Evolutionary conservation across 2,113 vertebrate species (phyloP).

Genomic region (Trematomus loennbergii): DNA sequence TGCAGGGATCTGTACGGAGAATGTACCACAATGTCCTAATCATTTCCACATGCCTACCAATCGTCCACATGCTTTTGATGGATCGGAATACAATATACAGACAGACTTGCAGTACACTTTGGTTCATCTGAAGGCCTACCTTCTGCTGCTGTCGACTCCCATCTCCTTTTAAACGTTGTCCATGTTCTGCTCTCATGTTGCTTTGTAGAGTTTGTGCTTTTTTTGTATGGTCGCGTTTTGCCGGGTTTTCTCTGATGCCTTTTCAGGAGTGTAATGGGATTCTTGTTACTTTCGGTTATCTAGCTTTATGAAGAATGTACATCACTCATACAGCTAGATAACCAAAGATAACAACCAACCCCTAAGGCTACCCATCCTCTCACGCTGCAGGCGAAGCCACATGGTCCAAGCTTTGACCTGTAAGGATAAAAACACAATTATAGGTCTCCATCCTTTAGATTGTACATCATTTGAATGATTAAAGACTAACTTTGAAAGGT

Average conservation of each 20-base stretch:
- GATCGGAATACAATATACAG: not conserved
- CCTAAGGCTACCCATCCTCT: conserved; percentile 86
- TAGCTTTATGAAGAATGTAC: conserved; percentile 92
- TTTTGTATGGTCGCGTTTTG: conserved; percentile 20
- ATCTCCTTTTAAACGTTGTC: conserved; percentile 30
- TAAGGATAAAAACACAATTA: conserved; percentile 34
- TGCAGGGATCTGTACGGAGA: conserved; percentile 24
- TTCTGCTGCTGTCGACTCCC: conserved; percentile 17
- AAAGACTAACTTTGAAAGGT: conserved; percentile 9
- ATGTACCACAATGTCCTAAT: conserved; percentile 14
- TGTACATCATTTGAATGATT: not conserved
- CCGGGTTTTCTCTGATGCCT: too few species aligned
- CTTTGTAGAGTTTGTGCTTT: not conserved
- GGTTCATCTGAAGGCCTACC: conserved; percentile 44
- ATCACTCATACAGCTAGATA: conserved; percentile 99
- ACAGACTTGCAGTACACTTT: not conserved
- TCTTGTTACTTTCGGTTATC: conserved; percentile 97
- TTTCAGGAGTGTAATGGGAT: conserved; percentile 94
- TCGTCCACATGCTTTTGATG: not conserved
- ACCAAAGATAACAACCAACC: conserved; percentile 98
- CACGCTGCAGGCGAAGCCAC: conserved; percentile 47
- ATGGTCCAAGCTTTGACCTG: conserved; percentile 71
- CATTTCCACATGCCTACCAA: conserved; percentile 10
- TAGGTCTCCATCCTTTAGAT: not conserved
- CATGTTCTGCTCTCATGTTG: conserved; percentile 18